Base-by-base conservation (phyloP, 2,888 invertebrate species). In the Andrena chrysosceles region DNA sequence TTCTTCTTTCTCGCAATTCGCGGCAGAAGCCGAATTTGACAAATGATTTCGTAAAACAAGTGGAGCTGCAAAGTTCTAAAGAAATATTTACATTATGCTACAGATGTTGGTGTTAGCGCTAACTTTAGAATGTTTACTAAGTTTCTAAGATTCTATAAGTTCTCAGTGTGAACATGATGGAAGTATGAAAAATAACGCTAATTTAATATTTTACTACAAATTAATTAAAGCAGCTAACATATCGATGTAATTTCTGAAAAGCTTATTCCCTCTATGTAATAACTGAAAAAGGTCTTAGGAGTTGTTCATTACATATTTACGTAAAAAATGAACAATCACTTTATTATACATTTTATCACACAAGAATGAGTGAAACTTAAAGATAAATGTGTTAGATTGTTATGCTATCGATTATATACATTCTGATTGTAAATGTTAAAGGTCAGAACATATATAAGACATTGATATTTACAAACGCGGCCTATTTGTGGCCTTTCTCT, bases 311-410 rank as follows among this genome's bases (percentile, higher is more conserved):
- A 78, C 33, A 77, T 74, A 79, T 26, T 72, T 52, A 8, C 52
- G 31, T 66, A 79, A 56, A 77, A 85, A 83, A 85, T 79, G 67
- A 75, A 71, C 49, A 76, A 63, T 71, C 31, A 68, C 64, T 83
- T 81, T 79, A 83, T 62, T 82, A 83, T 71, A 77, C 73, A 78
- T 74, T 63, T 64, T 84, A 68, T 85, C 56, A 77, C 78, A 73
- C 49, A 76, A 71, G 60, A 72, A 49, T 64, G 35, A 59, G 16
- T 70, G 23, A 74, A 86, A 56, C 75, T 81, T 63, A 78, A 56
- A 71, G 62, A 70, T 75, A 75, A 70, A 70, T 52, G 16, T 66
- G 69, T 81, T 71, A 59, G 77, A 77, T 48, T 42, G 63, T 79
- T 74, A 70, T 69, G 49, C 29, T 72, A 66, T 48, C 74, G 31